Percentiles rank a stretch among this genome's conserved stretches.
phyloP scores from a whole-genome alignment of 2,888 invertebrate genomes.

The Anoncus sp. region DNA sequence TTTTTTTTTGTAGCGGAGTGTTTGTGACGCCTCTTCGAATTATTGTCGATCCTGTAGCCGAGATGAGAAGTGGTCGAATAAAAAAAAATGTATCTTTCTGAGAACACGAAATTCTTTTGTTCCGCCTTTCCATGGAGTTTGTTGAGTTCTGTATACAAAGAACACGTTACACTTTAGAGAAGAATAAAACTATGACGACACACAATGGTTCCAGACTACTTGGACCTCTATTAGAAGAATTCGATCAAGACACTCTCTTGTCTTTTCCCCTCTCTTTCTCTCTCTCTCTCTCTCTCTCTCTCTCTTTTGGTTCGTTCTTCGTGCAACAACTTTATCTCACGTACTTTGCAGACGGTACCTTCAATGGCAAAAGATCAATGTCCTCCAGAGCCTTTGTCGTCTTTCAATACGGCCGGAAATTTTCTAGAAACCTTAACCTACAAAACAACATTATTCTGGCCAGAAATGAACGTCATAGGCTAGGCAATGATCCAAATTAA shows the following conservation, averaged over 20 bases:
- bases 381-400: background rate
- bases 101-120: constrained; percentile 11
- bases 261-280: constrained; percentile 68
- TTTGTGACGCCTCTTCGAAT: no score
- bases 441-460: no score
- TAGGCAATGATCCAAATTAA: background rate
- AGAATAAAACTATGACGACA: constrained; percentile 15
- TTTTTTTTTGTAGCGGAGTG: no score
- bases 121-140: background rate
- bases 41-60: no score
- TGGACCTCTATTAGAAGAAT: constrained; percentile 74
- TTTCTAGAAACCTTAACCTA: no score
- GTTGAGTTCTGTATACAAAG: constrained; percentile 19
- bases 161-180: constrained; percentile 26
- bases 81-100: background rate
- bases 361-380: constrained; percentile 1
- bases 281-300: constrained; percentile 46
- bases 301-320: background rate
- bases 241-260: constrained; percentile 73
- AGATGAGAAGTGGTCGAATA: background rate
- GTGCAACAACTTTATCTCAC: background rate
- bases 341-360: background rate
- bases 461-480: no score
- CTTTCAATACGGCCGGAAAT: background rate
- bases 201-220: constrained; percentile 12